Conservation (phyloP, 2,113 vertebrate genomes). For the Strix uralensis region DNA sequence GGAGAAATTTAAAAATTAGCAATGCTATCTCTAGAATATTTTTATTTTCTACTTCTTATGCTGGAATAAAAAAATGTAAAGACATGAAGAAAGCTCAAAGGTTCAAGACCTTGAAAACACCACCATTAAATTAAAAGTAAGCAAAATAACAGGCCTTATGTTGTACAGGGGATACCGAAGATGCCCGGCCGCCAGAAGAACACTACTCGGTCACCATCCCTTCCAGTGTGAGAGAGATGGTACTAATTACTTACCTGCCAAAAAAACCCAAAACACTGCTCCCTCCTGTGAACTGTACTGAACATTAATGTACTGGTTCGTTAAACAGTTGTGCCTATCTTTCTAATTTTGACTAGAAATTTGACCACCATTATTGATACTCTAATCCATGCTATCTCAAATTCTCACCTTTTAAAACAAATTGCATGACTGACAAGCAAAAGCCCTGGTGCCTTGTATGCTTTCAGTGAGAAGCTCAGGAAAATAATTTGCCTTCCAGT, state of each 20-base stretch:
- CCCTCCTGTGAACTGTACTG: neutral
- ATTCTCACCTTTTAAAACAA: neutral
- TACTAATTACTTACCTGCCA: neutral
- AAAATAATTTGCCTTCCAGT: neutral
- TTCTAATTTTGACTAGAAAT: neutral
- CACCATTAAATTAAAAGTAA: neutral
- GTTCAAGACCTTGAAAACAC: neutral
- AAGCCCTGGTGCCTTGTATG: neutral
- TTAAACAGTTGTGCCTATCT: rapidly evolving
- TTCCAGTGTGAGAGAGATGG: neutral
- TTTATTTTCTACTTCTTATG: neutral
- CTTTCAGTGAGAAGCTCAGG: neutral
- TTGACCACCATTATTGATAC: neutral
- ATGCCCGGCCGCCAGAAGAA: neutral
- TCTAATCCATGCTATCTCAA: neutral
- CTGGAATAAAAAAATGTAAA: neutral
- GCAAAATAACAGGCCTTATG: neutral
- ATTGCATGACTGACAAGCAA: neutral
- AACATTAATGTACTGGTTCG: neutral
- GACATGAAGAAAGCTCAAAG: neutral
- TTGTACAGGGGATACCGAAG: neutral
- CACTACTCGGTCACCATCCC: neutral
- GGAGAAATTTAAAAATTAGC: neutral
- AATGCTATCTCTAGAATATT: neutral
- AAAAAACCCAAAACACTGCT: neutral